Base-by-base conservation (phyloP, 2,888 invertebrate species). In the Sarcophaga subvicina region DNA sequence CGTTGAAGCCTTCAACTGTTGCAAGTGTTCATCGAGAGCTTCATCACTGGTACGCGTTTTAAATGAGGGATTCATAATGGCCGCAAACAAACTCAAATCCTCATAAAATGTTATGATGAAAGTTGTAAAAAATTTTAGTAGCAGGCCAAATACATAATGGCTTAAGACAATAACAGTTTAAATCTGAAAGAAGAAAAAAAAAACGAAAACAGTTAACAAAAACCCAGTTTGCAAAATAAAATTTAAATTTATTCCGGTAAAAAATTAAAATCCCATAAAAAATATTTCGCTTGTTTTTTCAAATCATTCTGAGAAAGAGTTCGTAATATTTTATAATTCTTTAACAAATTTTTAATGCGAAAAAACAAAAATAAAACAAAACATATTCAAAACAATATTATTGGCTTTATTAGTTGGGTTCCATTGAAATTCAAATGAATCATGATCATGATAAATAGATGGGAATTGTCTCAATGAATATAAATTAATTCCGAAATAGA, bases 21-120 rank as follows among this genome's bases (percentile, higher is more conserved):
- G 90, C 14, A 92, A 88, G 86, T 93, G 91, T 87, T 93, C 91
- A 81, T 90, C 90, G 22, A 91, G 89, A 71, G 91, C 90, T 87
- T 90, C 90, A 88, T 90, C 90, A 85, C 90, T 92, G 86, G 89
- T 90, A 89, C 91, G 89, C 27, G 89, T 88, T 75, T 91, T 91
- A 59, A 90, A 91, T 78, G 89, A 76, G 49, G 88, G 81, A 75
- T 88, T 88, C 89, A 89, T 89, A 54, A 79, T 89, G 17, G 12
- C 37, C 17, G 60, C 66, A 11, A 60, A 83, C 37, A 37, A 37
- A 37, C 10, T 73, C 37, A 37, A 37, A 37, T 2, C 2, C 60
- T 73, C 45, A 47, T 64, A 27, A 72, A 64, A 64, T 70, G 17
- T 54, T 54, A 11, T n/a, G 47, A 5, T 49, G 25, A 66, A 66